Percentiles rank a stretch among this genome's conserved stretches.
Evolutionary conservation across 2,888 invertebrate genomes (phyloP).

Genomic region (Pristionchus fissidentatus): DNA sequence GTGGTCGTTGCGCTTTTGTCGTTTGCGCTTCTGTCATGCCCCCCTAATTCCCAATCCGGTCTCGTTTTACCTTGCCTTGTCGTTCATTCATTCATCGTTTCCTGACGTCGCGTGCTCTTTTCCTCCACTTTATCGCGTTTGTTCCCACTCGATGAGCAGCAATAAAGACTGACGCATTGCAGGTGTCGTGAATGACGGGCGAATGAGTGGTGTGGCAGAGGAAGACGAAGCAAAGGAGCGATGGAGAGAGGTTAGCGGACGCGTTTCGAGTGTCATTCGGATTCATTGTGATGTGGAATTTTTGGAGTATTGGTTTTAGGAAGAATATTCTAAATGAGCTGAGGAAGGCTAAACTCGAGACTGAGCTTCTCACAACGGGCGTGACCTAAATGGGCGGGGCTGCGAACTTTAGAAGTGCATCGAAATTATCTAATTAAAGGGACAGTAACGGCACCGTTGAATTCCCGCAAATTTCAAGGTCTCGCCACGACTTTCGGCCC

Average conservation of each 20-base stretch:
- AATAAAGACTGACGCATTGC: constrained; percentile 1
- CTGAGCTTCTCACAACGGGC: no score
- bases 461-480: no score
- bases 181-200: constrained; percentile 24
- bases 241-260: neutral
- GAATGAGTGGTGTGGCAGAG: constrained; percentile 22
- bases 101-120: constrained; percentile 16
- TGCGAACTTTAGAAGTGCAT: no score
- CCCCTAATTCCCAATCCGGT: neutral
- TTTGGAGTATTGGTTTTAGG: neutral
- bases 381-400: neutral
- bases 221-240: constrained; percentile 8
- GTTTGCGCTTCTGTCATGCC: no score
- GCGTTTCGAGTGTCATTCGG: neutral
- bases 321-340: no score
- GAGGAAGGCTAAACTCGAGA: no score
- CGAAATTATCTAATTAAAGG: no score
- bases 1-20: no score
- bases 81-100: neutral
- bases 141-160: neutral
- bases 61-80: neutral
- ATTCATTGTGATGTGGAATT: no score
- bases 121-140: no score
- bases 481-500: no score
- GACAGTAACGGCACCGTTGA: no score